A percentile compares a stretch with the other conserved stretches of the same genome.
Conservation (phyloP, 2,888 invertebrate genomes). For the Andrena minutula region DNA sequence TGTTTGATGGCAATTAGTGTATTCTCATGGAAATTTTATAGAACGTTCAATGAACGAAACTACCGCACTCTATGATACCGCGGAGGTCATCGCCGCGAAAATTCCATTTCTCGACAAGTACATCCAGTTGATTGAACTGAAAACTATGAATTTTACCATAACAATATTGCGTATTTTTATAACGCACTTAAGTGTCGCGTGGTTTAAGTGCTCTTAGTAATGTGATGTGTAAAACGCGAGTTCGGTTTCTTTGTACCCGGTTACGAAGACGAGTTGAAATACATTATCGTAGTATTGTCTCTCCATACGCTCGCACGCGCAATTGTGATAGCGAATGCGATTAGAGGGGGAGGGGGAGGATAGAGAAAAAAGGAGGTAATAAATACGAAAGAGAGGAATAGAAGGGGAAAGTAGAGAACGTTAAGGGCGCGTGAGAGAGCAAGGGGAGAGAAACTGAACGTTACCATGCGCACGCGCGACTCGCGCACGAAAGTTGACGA, state of each 20-base stretch:
- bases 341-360: background rate
- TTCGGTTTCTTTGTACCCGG: slow-evolving; percentile 65
- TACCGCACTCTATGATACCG: slow-evolving; percentile 93
- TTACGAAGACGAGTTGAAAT: slow-evolving; percentile 45
- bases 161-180: slow-evolving; percentile 75
- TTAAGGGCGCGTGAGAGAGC: slow-evolving; percentile 20
- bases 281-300: slow-evolving; percentile 52
- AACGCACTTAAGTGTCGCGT: slow-evolving; percentile 70
- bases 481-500: slow-evolving; percentile 54
- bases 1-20: slow-evolving; percentile 93
- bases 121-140: slow-evolving; percentile 64
- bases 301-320: slow-evolving; percentile 55
- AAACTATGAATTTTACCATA: slow-evolving; percentile 72
- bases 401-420: slow-evolving; percentile 8
- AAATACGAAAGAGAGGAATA: slow-evolving; percentile 7
- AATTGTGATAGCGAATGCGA: slow-evolving; percentile 41
- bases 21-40: slow-evolving; percentile 95
- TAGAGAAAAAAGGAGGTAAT: slow-evolving; percentile 10
- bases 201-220: slow-evolving; percentile 77
- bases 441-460: slow-evolving; percentile 16
- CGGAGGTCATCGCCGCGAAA: slow-evolving; percentile 62
- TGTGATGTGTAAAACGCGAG: slow-evolving; percentile 70
- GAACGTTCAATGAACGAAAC: slow-evolving; percentile 93
- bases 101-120: slow-evolving; percentile 60
- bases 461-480: slow-evolving; percentile 48